phyloP scores from a whole-genome alignment of 2,888 invertebrate genomes.

The Amblyjoppa fuscipennis region DNA sequence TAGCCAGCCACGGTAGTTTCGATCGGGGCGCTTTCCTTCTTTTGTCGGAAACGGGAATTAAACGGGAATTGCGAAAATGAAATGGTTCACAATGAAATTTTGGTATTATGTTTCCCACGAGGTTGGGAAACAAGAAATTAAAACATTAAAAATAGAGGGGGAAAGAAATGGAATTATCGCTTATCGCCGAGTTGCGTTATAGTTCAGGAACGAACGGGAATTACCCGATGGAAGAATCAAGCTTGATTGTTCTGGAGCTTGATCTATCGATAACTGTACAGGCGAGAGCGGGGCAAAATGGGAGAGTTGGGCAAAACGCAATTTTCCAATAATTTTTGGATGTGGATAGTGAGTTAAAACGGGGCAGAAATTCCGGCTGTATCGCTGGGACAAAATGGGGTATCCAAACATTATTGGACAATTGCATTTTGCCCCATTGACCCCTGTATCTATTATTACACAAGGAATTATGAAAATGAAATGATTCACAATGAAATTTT shows the following conservation, averaged over 20 bases:
- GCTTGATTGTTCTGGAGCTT: slow-evolving; percentile 33
- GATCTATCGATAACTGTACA: slow-evolving; percentile 27
- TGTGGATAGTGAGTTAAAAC: too few species aligned
- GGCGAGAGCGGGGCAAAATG: too few species aligned
- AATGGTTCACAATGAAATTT: slow-evolving; percentile 9
- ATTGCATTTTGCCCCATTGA: too few species aligned
- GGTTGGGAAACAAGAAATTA: background rate
- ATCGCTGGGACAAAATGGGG: too few species aligned
- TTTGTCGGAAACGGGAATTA: background rate
- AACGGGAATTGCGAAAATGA: slow-evolving; percentile 28
- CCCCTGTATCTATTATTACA: too few species aligned
- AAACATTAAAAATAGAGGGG: background rate
- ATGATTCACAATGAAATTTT: background rate
- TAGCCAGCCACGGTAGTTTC: slow-evolving; percentile 17
- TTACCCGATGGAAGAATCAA: slow-evolving; percentile 22
- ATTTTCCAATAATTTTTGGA: too few species aligned
- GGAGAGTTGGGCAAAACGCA: too few species aligned
- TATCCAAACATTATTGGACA: too few species aligned
- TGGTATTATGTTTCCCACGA: background rate
- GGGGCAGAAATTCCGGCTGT: too few species aligned
- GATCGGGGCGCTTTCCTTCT: slow-evolving; percentile 8
- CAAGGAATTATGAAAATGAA: slow-evolving; percentile 21
- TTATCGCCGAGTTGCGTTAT: slow-evolving; percentile 1
- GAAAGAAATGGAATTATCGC: background rate
- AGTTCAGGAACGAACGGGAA: slow-evolving; percentile 18